Conservation (phyloP, 2,797 vertebrate genomes). For the Danio aesculapii region DNA sequence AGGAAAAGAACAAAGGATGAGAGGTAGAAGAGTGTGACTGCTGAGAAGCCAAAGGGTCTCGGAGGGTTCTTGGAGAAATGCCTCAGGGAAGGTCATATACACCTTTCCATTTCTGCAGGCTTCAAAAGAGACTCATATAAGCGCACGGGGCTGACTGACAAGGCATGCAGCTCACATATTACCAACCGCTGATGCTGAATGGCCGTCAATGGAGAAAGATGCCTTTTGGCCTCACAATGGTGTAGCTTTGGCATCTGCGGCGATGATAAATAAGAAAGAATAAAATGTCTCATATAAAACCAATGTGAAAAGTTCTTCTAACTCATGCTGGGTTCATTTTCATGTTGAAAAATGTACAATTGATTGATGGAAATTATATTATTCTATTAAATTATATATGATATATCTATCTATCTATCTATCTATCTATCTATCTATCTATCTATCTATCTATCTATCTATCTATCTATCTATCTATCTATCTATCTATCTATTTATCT, state of each 20-base stretch:
- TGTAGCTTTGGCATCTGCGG: neutral
- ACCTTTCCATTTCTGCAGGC: slow-evolving; percentile 32
- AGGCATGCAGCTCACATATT: slow-evolving; percentile 12
- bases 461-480: too few species aligned
- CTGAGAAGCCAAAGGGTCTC: slow-evolving; percentile 48
- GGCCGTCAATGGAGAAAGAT: neutral
- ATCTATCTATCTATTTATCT: too few species aligned
- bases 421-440: too few species aligned
- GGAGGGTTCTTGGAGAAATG: slow-evolving; percentile 48
- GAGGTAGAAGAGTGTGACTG: slow-evolving; percentile 44
- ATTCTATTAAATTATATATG: too few species aligned
- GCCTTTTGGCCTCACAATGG: neutral
- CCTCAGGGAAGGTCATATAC: slow-evolving; percentile 48
- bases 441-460: too few species aligned
- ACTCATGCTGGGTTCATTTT: neutral
- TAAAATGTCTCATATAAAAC: neutral
- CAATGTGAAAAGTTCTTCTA: neutral
- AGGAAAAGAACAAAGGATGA: slow-evolving; percentile 44
- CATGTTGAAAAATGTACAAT: too few species aligned
- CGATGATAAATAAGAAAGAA: slow-evolving; percentile 1
- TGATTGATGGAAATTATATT: too few species aligned
- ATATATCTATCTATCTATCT: too few species aligned
- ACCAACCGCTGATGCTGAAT: neutral
- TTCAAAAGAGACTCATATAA: slow-evolving; percentile 28
- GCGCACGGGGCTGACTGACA: slow-evolving; percentile 5